Percentiles rank a stretch among this genome's conserved stretches.
Conservation (phyloP, 2,797 vertebrate species). For the Arctocebus calabarensis region DNA sequence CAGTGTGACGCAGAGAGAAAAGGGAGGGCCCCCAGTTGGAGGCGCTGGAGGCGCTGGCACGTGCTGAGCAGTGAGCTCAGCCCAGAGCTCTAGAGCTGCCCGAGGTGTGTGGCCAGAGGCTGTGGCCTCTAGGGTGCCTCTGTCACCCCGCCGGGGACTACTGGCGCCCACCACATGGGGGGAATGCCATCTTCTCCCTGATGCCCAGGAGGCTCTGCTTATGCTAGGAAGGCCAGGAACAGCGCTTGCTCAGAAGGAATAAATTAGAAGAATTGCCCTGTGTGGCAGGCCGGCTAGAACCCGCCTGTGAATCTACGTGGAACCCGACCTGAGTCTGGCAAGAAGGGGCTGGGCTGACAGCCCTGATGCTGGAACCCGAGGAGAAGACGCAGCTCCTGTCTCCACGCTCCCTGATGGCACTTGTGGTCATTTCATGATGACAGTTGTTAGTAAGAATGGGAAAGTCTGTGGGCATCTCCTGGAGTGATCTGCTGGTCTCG, state of each 20-base stretch:
- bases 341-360: background rate
- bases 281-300: background rate
- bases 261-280: background rate
- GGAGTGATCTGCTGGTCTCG: rapidly evolving
- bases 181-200: background rate
- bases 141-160: background rate
- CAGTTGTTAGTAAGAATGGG: rapidly evolving
- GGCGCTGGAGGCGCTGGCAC: background rate
- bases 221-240: background rate
- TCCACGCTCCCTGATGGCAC: background rate
- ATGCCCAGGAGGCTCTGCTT: background rate
- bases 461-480: rapidly evolving
- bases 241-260: background rate
- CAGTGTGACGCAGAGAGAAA: background rate
- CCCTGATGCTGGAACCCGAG: background rate
- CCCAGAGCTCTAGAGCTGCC: too few relatives aligned
- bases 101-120: too few relatives aligned
- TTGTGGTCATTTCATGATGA: background rate
- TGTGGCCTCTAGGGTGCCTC: background rate
- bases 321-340: background rate
- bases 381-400: background rate
- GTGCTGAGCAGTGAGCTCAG: background rate
- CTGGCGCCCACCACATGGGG: background rate
- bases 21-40: background rate
- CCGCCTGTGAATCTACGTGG: background rate